Base-by-base conservation (phyloP, 2,888 invertebrate species). In the Noctuana brunneofusca region DNA sequence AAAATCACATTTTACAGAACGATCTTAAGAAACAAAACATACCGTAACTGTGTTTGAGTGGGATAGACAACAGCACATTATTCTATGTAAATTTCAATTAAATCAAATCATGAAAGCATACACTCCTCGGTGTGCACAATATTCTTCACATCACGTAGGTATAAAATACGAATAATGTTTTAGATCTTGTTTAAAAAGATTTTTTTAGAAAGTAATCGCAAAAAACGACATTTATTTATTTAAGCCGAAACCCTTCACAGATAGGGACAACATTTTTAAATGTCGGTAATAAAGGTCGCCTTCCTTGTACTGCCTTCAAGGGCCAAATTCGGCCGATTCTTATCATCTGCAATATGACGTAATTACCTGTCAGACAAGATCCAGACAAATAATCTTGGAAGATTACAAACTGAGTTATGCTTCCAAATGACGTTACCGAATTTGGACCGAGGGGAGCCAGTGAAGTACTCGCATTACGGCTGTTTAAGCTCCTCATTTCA, bases 311-410 rank as follows among this genome's bases (percentile, higher is more conserved):
- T 53, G 22, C 24, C 35, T 4, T 12, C 14, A 16, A 35, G 56
- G 57, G 41, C 65, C 65, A 66, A 69, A 66, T 65, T 68, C 60
- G 65, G 66, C 41, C 70, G 71, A 72, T 72, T 70, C 63, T 64
- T 63, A 64, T 65, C 59, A 24, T 63, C 58, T 64, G 54, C 62
- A 59, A 63, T 56, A 66, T 65, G 67, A 64, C 62, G 68, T 70
- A 71, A 70, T 70, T 70, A 68, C 64, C 78, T 73, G 76, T 75
- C 75, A 66, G 66, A 69, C 66, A 71, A 55, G 68, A 71, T 67
- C 69, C 68, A 72, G 68, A 69, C 69, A 68, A 73, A 74, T 75
- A 76, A 73, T 75, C 69, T 69, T 32, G 35, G 38, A 67, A 66
- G 68, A 75, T 71, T 69, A 71, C 71, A 70, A 69, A 69, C 64